A percentile compares a stretch with the other conserved stretches of the same genome.
Conservation (phyloP, 2,113 vertebrate genomes). For the Bos taurus region DNA sequence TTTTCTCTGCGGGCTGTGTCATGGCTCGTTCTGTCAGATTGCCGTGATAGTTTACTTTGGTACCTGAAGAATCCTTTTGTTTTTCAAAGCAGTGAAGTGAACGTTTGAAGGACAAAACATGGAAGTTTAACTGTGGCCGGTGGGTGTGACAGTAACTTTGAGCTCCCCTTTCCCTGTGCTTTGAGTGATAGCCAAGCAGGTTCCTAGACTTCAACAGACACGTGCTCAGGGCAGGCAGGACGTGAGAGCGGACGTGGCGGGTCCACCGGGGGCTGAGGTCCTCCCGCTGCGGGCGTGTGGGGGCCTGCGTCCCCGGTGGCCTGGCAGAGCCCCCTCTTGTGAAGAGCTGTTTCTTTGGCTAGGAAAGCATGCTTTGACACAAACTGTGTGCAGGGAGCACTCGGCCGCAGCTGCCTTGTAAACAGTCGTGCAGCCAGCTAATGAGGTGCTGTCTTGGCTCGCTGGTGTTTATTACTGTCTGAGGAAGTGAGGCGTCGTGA, state of each 20-base stretch:
- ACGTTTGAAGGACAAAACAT: not conserved
- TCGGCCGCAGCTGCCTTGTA: slow-evolving; percentile 82
- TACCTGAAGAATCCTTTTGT: not conserved
- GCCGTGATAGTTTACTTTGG: not conserved
- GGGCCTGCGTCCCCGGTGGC: accelerated
- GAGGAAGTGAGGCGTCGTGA: slow-evolving; percentile 87
- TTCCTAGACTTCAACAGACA: not conserved
- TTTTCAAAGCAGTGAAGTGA: not conserved
- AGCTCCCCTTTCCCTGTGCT: not conserved
- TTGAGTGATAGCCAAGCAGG: not conserved
- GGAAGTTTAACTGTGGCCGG: not conserved
- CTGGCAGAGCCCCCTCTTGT: not conserved
- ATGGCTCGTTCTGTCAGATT: too few relatives aligned
- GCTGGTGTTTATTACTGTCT: slow-evolving; percentile 83
- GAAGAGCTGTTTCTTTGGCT: not conserved
- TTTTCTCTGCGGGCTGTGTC: too few relatives aligned
- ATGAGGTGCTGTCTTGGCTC: slow-evolving; percentile 80
- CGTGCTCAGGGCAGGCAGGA: accelerated
- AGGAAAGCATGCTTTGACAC: not conserved
- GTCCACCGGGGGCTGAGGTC: accelerated
- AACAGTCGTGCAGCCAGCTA: slow-evolving; percentile 79
- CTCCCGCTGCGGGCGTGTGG: too few relatives aligned
- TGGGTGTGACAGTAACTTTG: not conserved
- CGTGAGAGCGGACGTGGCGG: accelerated
- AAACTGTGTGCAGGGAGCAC: not conserved